These are phyloP conservation scores for zebrafish (Danio rerio) DNA, from an alignment of 2,113 vertebrate species.

Conservation along the genomic window GRCz12tu NC_133184.1:54954001-54954500, in stretches of 20 bases:
- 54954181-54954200: constrained; percentile 55
- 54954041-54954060: too few relatives aligned
- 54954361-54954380: neutral
- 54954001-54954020: too few relatives aligned
- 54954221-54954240: constrained; percentile 20
- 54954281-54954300: neutral
- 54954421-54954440: constrained; percentile 60
- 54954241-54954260: constrained; percentile 68
- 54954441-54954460: constrained; percentile 67
- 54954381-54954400: constrained; percentile 51
- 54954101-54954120: too few relatives aligned
- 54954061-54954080: too few relatives aligned
- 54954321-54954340: neutral
- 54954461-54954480: constrained; percentile 22
- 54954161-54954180: constrained; percentile 58
- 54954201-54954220: constrained; percentile 50
- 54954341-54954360: neutral
- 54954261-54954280: constrained; percentile 64
- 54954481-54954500: neutral
- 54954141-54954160: constrained; percentile 43
- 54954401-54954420: constrained; percentile 62
- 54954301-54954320: neutral
- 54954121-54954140: constrained; percentile 5
- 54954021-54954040: too few relatives aligned
- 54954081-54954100: too few relatives aligned